Base-by-base conservation (phyloP, 2,888 invertebrate species). In the Acanthoscelides obtectus region DNA sequence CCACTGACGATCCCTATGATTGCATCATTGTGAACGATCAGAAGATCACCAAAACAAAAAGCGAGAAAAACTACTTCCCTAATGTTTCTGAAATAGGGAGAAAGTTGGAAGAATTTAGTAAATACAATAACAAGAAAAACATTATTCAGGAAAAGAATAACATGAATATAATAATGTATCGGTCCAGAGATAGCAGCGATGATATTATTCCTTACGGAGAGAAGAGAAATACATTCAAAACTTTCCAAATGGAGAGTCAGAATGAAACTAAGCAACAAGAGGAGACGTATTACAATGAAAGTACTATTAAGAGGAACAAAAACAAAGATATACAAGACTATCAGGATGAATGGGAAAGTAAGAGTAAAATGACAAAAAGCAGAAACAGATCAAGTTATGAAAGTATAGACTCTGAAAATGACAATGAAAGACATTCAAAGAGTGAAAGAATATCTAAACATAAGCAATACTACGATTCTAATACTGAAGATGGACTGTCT, bases 1-100 rank as follows among this genome's bases (percentile, higher is more conserved):
- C 91, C 68, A 92, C 91, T 81, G 92, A 92, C 68, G 92, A 92
- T 86, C 92, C 92, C 78, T 92, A 92, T 81, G 94, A 94, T 82
- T 94, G 95, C 77, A 92, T 95, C 70, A 93, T 95, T 22, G 93
- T 94, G 78, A 94, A 95, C 85, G 83, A 88, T 73, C 81, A 84
- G 67, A 82, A 82, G 69, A 83, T 83, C 68, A 6, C 20, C 21
- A 66, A 66, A 66, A 20, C 66, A 2, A 78, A 80, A 21, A 83
- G 81, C 69, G 79, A 77, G 66, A 80, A 79, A 19, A 80, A 80
- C 63, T 80, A 82, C 25, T 85, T 88, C 74, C 86, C 88, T 22
- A 88, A 88, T 74, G 86, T 86, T 2, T 85, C 84, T 0, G 86
- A 86, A 69, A 80, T 86, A 17, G 85, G 86, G 0, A 85, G 85